Conservation (phyloP, 2,113 vertebrate species). For the Sander lucioperca region DNA sequence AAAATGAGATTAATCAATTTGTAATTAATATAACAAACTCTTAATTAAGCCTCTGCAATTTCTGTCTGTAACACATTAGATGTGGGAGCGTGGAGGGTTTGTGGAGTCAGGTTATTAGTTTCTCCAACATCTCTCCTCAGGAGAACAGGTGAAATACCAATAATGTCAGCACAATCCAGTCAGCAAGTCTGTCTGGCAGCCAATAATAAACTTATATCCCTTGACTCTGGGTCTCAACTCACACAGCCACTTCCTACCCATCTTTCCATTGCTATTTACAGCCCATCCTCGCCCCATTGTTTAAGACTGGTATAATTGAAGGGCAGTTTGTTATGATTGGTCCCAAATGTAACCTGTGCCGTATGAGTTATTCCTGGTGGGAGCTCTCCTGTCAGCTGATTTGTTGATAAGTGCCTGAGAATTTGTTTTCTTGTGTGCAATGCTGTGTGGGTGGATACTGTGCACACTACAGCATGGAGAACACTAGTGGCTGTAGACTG, state of each 20-base stretch:
- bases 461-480: constrained; percentile 21
- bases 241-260: constrained; percentile 68
- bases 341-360: constrained; percentile 51
- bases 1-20: constrained; percentile 80
- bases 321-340: constrained; percentile 53
- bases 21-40: constrained; percentile 81
- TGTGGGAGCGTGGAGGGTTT: constrained; percentile 67
- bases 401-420: constrained; percentile 61
- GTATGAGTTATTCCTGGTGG: constrained; percentile 55
- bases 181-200: constrained; percentile 82
- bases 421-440: constrained; percentile 38
- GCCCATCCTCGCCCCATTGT: constrained; percentile 56
- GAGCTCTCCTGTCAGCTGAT: constrained; percentile 64
- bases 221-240: constrained; percentile 76
- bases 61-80: constrained; percentile 79
- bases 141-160: constrained; percentile 82
- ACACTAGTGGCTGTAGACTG: constrained; percentile 27
- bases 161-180: constrained; percentile 84
- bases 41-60: constrained; percentile 80
- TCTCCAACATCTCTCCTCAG: constrained; percentile 72
- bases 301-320: constrained; percentile 66
- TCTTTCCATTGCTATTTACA: constrained; percentile 71
- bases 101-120: constrained; percentile 83
- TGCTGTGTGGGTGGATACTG: constrained; percentile 48
- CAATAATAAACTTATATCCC: constrained; percentile 83